Percentiles rank a stretch among this genome's conserved stretches.
These are phyloP conservation scores for Lichenostomus cassidix DNA, from an alignment of 2,113 vertebrate species.

Conservation along the genomic window DNA sequence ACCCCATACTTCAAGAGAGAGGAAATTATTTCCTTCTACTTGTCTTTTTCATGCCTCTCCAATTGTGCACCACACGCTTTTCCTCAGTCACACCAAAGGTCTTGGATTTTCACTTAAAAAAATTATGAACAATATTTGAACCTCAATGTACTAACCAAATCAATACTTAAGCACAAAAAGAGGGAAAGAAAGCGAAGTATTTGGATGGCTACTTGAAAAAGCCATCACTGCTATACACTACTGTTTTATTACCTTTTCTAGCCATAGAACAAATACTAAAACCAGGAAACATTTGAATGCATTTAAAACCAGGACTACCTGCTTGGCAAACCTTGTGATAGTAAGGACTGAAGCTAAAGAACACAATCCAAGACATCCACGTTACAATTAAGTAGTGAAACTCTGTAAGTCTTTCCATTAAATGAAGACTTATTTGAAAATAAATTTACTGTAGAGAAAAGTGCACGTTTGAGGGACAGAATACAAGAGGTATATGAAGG, in stretches of 20 bases:
- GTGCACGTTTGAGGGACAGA: not conserved
- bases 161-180: not conserved
- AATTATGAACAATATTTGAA: not conserved
- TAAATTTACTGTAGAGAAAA: not conserved
- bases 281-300: not conserved
- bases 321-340: not conserved
- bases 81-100: not conserved
- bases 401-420: not conserved
- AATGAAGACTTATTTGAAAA: not conserved
- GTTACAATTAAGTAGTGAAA: not conserved
- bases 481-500: not conserved
- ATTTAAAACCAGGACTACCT: not conserved
- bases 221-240: not conserved
- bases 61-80: not conserved
- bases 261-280: not conserved
- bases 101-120: not conserved
- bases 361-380: not conserved
- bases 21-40: not conserved
- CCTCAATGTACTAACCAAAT: not conserved
- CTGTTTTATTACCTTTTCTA: not conserved
- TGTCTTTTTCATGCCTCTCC: not conserved
- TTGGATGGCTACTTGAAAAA: not conserved
- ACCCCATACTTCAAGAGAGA: not conserved
- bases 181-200: not conserved
- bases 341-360: not conserved